Base-by-base conservation (phyloP, 2,797 vertebrate genomes). In the Lacerta viridis region DNA sequence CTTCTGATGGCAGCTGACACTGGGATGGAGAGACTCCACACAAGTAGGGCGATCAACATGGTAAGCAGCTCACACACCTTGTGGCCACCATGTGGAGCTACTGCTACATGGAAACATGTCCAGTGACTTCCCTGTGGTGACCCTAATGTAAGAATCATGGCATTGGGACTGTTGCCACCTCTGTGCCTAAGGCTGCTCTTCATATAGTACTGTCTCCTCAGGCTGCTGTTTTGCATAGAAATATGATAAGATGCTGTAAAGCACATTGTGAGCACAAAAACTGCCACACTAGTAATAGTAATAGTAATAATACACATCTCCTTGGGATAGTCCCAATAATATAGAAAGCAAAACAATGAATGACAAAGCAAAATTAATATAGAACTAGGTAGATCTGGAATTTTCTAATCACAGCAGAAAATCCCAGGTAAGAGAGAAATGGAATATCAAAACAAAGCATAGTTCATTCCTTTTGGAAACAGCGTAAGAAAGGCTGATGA, bases 331-430 rank as follows among this genome's bases (percentile, higher is more conserved):
- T 0, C 25, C 25, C 9, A 79, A 80, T 20, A 68, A 39, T 0
- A 0, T 6, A 18, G 61, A 41, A 5, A 20, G 25, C 0, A 77
- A 2, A 87, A 64, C 4, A 86, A 89, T 90, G 20, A 17, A 89
- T 46, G 33, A 36, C n/a, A 46, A 64, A 81, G 69, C 15, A 0
- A 46, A 0, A 2, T 0, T 4, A 87, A 41, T 75, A 1, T 15
- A 17, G 9, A 1, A 2, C n/a, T 55, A 68, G 29, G 17, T 10
- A 84, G 41, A 85, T 68, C 13, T 41, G 13, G 2, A 8, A 8
- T 15, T 68, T 0, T n/a, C 29, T 17, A 3, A 0, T 0, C 0
- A 74, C 6, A 80, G 33, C 0, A n/a, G 61, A 20, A 11, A 75
- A 8, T 72, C 0, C 50, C 13, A 50, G 50, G 50, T 50, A 50